A percentile compares a stretch with the other conserved stretches of the same genome.
Conservation (phyloP, 2,797 vertebrate species). For the Cheirogaleus major region DNA sequence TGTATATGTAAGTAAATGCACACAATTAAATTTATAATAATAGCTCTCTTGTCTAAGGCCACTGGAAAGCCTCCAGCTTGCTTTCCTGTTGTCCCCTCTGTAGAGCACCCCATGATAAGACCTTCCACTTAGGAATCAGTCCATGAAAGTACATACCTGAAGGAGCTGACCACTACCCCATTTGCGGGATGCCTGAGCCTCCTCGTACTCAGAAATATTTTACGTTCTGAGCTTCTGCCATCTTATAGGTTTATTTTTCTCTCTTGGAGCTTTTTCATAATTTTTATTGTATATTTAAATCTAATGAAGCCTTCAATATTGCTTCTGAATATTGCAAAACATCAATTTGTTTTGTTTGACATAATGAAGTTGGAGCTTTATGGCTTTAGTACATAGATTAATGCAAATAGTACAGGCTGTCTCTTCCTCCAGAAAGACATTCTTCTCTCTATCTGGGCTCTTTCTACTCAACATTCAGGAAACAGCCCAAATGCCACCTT, state of each 20-base stretch:
- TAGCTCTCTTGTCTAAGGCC: background rate
- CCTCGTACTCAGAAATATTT: background rate
- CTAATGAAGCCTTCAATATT: constrained; percentile 29
- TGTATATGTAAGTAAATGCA: constrained; percentile 27
- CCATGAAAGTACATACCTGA: background rate
- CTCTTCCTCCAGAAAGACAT: background rate
- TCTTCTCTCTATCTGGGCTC: background rate
- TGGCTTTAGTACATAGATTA: background rate
- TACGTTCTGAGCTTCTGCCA: background rate
- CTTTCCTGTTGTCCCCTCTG: background rate
- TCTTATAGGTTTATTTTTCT: background rate
- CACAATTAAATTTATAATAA: constrained; percentile 20
- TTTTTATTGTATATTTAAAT: constrained; percentile 55
- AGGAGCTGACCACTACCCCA: background rate
- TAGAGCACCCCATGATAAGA: background rate
- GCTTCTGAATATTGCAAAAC: constrained; percentile 55
- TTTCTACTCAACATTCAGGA: background rate
- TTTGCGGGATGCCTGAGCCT: background rate
- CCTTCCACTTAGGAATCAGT: background rate
- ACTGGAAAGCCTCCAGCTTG: background rate
- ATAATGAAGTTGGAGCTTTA: background rate
- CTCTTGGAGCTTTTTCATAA: background rate
- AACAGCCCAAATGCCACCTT: background rate
- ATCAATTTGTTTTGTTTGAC: constrained; percentile 12
- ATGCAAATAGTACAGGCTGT: background rate